Conservation (phyloP, 2,113 vertebrate species). For the Tetrax tetrax region DNA sequence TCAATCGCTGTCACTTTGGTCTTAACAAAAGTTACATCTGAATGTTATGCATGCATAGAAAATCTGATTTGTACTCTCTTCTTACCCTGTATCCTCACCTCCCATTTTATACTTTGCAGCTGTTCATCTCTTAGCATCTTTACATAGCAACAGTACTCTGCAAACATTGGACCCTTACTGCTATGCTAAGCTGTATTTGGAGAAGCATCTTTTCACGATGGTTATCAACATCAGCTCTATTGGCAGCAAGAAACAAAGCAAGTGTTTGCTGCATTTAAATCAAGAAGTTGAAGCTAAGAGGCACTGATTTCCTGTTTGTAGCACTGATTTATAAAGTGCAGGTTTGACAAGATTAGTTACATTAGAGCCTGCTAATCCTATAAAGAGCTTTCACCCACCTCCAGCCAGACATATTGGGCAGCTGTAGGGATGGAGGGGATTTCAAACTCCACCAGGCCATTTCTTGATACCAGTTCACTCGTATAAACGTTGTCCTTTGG, state of each 20-base stretch:
- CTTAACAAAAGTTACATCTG: conserved; percentile 60
- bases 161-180: neutral
- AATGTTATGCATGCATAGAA: neutral
- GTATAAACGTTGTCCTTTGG: conserved; percentile 90
- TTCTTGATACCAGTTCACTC: conserved; percentile 82
- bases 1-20: conserved; percentile 89
- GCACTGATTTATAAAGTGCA: neutral
- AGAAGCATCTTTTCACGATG: neutral
- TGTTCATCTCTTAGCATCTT: neutral
- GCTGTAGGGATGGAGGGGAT: conserved; percentile 91
- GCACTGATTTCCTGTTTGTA: neutral
- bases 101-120: neutral
- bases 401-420: conserved; percentile 93
- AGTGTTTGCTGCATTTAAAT: neutral
- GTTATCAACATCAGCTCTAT: neutral
- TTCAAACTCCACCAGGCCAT: conserved; percentile 86
- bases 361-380: conserved; percentile 28
- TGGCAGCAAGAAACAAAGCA: neutral
- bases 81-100: neutral
- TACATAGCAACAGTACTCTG: neutral
- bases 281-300: conserved; percentile 12
- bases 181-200: neutral
- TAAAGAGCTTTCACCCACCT: conserved; percentile 81
- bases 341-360: conserved; percentile 56
- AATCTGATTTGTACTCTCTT: neutral